These are phyloP conservation scores for Cephus pygmeus DNA, from an alignment of 2,888 invertebrate species.

Conservation along the genomic window DNA sequence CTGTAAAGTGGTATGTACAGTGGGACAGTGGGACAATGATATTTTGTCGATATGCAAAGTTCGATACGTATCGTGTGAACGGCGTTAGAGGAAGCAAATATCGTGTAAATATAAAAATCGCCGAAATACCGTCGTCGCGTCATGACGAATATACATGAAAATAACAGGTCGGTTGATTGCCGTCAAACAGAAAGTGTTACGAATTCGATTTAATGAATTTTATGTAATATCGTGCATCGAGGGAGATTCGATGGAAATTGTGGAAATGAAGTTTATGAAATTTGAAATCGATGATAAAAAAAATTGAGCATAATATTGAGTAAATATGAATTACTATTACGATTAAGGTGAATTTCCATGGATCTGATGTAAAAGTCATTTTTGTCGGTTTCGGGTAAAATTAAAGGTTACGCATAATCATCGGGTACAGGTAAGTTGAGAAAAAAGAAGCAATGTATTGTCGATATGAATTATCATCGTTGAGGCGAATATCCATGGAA, in stretches of 20 bases:
- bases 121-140: background rate
- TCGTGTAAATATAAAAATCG: background rate
- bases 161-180: background rate
- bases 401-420: too few relatives aligned
- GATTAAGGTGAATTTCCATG: too few relatives aligned
- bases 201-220: too few relatives aligned
- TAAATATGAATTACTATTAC: too few relatives aligned
- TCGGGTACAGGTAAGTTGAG: too few relatives aligned
- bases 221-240: too few relatives aligned
- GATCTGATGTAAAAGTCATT: too few relatives aligned
- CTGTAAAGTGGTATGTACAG: background rate
- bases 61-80: background rate
- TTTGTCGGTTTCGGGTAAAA: too few relatives aligned
- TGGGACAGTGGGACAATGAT: background rate
- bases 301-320: too few relatives aligned
- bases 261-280: background rate
- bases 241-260: background rate
- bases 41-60: background rate
- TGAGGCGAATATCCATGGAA: background rate
- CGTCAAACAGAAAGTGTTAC: background rate
- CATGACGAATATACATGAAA: background rate
- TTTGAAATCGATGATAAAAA: background rate
- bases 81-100: background rate
- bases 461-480: background rate
- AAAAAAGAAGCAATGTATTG: too few relatives aligned